Evolutionary conservation across 2,113 vertebrate species (phyloP).

Genomic region (Charadrius vociferus): DNA sequence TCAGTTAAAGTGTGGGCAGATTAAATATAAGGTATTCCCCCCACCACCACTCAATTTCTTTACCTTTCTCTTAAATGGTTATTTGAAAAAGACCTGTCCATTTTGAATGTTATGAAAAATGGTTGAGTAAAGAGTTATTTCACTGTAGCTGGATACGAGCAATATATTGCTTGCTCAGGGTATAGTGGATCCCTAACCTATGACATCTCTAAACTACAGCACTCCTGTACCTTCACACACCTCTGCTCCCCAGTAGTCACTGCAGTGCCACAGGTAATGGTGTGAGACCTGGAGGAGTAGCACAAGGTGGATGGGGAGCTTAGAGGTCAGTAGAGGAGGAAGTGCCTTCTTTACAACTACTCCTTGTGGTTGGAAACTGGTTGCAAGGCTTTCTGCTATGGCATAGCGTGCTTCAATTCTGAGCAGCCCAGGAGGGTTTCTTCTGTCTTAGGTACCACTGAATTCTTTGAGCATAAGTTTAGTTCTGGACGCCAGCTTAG

Average conservation of each 20-base stretch:
- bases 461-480: not conserved
- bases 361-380: not conserved
- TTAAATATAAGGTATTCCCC: not conserved
- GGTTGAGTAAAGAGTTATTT: not conserved
- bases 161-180: rapidly evolving
- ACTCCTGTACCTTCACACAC: rapidly evolving
- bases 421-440: not conserved
- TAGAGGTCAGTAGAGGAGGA: not conserved
- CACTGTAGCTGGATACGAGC: not conserved
- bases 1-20: not conserved
- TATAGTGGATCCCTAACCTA: not conserved
- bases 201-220: not conserved
- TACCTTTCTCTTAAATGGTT: not conserved
- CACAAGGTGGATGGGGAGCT: not conserved
- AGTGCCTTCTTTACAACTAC: not conserved
- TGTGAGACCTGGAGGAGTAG: not conserved
- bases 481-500: not conserved
- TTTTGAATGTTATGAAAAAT: not conserved
- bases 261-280: not conserved
- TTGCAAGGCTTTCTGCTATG: not conserved
- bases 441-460: not conserved
- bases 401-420: not conserved
- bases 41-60: not conserved
- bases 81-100: not conserved
- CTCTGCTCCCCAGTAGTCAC: not conserved